Conservation (phyloP, 1,140 invertebrate genomes). For the Argopecten irradians region DNA sequence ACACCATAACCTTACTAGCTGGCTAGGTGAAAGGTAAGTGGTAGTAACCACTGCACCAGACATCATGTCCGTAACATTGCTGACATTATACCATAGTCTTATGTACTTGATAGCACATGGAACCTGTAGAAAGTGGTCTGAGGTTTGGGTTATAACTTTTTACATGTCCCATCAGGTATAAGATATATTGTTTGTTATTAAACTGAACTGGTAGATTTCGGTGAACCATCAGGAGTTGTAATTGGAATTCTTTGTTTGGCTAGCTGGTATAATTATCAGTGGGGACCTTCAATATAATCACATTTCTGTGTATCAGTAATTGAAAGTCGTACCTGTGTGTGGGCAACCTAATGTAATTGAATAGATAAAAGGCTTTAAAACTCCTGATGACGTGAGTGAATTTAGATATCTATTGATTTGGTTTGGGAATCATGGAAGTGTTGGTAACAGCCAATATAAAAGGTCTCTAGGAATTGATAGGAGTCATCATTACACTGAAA, state of each 20-base stretch:
- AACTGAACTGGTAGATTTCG: background rate
- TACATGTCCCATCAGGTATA: background rate
- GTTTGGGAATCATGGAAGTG: background rate
- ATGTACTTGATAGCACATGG: background rate
- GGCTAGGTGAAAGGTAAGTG: too few species aligned
- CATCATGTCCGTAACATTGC: too few species aligned
- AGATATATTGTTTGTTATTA: background rate
- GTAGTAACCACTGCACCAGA: too few species aligned
- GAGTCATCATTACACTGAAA: background rate
- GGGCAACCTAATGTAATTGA: background rate
- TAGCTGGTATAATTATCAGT: background rate
- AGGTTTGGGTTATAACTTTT: background rate
- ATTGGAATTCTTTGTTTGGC: background rate
- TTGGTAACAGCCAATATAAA: background rate
- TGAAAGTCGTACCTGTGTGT: background rate
- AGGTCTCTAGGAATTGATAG: background rate
- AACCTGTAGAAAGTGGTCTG: background rate
- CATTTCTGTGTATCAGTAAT: background rate
- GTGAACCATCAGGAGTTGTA: background rate
- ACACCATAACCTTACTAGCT: too few species aligned
- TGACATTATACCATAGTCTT: background rate
- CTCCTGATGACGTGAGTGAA: background rate
- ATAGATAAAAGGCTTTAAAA: background rate
- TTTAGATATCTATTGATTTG: conserved; percentile 3
- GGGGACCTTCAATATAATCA: background rate